Evolutionary conservation across 2,113 vertebrate genomes (phyloP), one percentile per base, ranked within the genome.

Genomic region (Poecilia latipinna): DNA sequence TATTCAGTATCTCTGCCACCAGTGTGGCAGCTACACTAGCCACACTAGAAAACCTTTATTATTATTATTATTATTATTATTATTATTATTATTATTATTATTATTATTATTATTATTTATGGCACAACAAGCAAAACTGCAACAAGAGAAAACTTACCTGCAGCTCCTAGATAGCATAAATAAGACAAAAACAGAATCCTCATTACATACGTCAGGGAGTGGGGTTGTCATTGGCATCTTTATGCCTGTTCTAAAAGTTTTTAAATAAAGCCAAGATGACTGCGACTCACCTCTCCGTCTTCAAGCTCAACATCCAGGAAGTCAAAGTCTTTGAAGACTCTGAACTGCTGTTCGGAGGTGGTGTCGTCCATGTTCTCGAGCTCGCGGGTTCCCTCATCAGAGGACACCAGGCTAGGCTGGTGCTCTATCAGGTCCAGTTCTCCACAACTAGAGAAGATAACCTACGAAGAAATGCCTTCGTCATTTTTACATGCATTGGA

Each of bases 261-360:
- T 12, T 63, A 10, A 4, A 12, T 15, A 39, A 39, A 11, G 28
- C 48, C 22, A 68, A 32, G 67, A 22, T 15, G 64, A 28, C 22
- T 4, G 61, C 62, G 12, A 78, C 91, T 88, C 94, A 98, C 98
- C 97, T 99, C 98, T 88, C 97, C 98, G 57, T 99, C 98, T 90
- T 99, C 98, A 78, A 99, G 95, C 83, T 99, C 98, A 88, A 99
- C 98, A 61, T 99, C 98, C 83, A 99, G 94, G 93, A 99, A 99
- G 86, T 99, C 98, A 82, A 99, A 99, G 93, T 99, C 97, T 72
- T 96, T 95, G 80, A 99, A 99, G 87, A 99, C 98, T 80, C 97
- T 91, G 91, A 99, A 99, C 89, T 99, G 98, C 75, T 99, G 97
- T 90, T 99, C 98, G 15, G 97, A 99, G 85, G 97, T 95, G 7